These are phyloP conservation scores for Hydrotaea cyrtoneurina DNA, from an alignment of 2,888 invertebrate genomes.

Conservation along the genomic window DNA sequence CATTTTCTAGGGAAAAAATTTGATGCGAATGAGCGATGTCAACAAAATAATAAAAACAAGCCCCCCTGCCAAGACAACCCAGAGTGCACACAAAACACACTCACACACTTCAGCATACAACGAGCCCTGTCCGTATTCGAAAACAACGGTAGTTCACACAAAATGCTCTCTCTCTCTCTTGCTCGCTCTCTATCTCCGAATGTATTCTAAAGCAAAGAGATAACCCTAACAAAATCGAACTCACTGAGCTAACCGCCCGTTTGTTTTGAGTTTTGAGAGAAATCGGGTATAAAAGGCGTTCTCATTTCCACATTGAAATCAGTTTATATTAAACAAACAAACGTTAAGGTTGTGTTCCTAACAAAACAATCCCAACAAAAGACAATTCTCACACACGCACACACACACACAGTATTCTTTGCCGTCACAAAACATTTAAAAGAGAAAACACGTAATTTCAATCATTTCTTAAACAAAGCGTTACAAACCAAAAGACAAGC, in stretches of 20 bases:
- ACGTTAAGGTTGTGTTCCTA: conserved; percentile 59
- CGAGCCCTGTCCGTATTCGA: conserved; percentile 35
- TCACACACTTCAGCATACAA: not conserved
- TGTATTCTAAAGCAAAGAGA: conserved; percentile 1
- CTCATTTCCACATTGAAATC: conserved; percentile 61
- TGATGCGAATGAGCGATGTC: conserved; percentile 78
- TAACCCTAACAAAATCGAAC: conserved; percentile 2
- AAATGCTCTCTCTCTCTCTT: not conserved
- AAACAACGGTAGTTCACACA: conserved; percentile 30
- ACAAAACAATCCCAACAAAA: conserved; percentile 42
- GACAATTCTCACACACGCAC: no score
- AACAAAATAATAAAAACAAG: conserved; percentile 78
- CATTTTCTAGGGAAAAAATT: conserved; percentile 25
- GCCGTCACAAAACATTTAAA: not conserved
- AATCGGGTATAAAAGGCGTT: conserved; percentile 62
- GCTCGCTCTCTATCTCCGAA: not conserved
- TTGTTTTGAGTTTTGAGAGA: conserved; percentile 19
- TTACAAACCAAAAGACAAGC: conserved; percentile 19
- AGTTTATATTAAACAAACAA: conserved; percentile 67
- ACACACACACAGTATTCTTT: not conserved
- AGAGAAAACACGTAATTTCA: conserved; percentile 46
- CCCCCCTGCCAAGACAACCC: conserved; percentile 65
- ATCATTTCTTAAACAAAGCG: conserved; percentile 35
- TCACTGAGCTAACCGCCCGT: no score
- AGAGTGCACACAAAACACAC: not conserved